Evolutionary conservation across 1,140 invertebrate species (phyloP), one percentile per base, ranked within the genome.

Genomic region (Heliconius melpomene): DNA sequence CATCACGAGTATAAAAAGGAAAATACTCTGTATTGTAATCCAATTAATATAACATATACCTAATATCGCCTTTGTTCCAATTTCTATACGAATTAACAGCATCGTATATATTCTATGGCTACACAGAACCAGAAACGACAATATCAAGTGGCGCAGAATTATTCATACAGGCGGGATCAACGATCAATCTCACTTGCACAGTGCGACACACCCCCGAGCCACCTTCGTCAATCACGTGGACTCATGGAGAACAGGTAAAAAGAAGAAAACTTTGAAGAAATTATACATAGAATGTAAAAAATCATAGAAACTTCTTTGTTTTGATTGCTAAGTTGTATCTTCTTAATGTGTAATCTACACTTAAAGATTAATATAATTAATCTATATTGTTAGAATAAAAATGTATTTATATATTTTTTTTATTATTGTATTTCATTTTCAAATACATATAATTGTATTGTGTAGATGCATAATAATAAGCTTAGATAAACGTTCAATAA

Each of bases 151-250:
- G 95, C 2, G 94, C 96, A 36, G 96, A 96, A 84, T 94, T 97
- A 79, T 96, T 95, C 89, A 95, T 97, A 77, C 96, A 97, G 91
- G 95, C 96, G 78, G 96, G 96, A 7, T 96, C 96, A 79, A 96
- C 96, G 46, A 96, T 97, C 83, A 97, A 97, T 91, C 90, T 97
- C 74, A 97, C 96, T 3, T 97, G 96, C 85, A 95, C 96, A 36
- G 96, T 97, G 52, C 95, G 95, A 83, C 95, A 96, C 80, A 95
- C 95, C 20, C 96, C 96, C 16, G 96, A 96, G 82, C 96, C 96
- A 71, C 96, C 96, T 7, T 94, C 95, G 23, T 94, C 95, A 83
- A 96, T 96, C 84, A 95, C 95, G 75, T 96, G 96, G 96, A 96
- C 95, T 78, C 96, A 96, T 88, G 96, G 96, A 82, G 95, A 95